Conservation (phyloP, 2,888 invertebrate genomes). For the Argynnis bischoffii region DNA sequence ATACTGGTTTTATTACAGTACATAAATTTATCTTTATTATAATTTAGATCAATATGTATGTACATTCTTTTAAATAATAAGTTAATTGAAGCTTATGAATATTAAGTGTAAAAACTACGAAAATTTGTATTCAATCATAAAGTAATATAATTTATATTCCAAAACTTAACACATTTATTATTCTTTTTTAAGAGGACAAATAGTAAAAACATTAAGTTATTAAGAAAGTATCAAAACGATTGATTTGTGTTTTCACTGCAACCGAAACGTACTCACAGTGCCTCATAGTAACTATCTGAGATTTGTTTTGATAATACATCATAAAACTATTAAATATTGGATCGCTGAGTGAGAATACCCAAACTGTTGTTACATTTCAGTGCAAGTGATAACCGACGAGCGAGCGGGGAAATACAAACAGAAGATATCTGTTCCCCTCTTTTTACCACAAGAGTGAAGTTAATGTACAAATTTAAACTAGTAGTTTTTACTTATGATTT, state of each 20-base stretch:
- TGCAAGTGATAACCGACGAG: slow-evolving; percentile 55
- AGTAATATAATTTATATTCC: too few species aligned
- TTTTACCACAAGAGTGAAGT: slow-evolving; percentile 20
- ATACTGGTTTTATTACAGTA: slow-evolving; percentile 42
- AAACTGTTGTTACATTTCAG: slow-evolving; percentile 66
- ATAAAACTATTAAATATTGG: slow-evolving; percentile 83
- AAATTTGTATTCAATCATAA: too few species aligned
- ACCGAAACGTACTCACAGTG: slow-evolving; percentile 70
- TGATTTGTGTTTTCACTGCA: slow-evolving; percentile 56
- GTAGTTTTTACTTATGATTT: slow-evolving; percentile 24
- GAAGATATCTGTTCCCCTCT: slow-evolving; percentile 24
- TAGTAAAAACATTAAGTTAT: not conserved
- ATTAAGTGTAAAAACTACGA: too few species aligned
- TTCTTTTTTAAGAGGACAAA: too few species aligned
- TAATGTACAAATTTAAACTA: slow-evolving; percentile 22
- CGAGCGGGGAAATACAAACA: slow-evolving; percentile 41
- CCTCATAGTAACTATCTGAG: slow-evolving; percentile 74
- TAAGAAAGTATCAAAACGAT: slow-evolving; percentile 62
- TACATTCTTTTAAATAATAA: slow-evolving; percentile 4
- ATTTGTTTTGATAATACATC: slow-evolving; percentile 84
- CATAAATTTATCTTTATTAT: slow-evolving; percentile 3
- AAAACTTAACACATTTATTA: too few species aligned
- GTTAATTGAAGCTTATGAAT: slow-evolving; percentile 5
- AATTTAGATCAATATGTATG: slow-evolving; percentile 2
- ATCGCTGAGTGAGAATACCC: slow-evolving; percentile 82